A percentile compares a stretch with the other conserved stretches of the same genome.
Evolutionary conservation across 2,113 vertebrate genomes (phyloP).

Genomic region (Hylia prasina): DNA sequence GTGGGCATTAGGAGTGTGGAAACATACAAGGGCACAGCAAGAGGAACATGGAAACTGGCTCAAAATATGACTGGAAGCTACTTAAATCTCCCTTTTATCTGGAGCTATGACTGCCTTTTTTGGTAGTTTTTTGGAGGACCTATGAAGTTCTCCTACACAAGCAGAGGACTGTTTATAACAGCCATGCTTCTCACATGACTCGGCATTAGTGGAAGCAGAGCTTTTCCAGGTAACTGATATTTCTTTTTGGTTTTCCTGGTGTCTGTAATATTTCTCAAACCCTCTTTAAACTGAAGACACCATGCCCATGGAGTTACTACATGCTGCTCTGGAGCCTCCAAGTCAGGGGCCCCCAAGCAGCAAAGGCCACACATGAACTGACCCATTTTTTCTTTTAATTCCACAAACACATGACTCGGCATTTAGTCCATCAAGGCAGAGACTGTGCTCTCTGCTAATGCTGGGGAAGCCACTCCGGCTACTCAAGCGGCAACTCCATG

Average conservation of each 20-base stretch:
- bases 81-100: not conserved
- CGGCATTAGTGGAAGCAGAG: not conserved
- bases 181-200: not conserved
- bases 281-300: not conserved
- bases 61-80: not conserved
- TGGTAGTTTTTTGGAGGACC: not conserved
- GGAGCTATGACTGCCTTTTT: not conserved
- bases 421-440: not conserved
- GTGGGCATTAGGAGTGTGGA: not conserved
- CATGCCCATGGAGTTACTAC: rapidly evolving
- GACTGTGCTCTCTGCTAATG: rapidly evolving
- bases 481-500: not conserved
- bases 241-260: not conserved
- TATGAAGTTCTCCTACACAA: not conserved
- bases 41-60: not conserved
- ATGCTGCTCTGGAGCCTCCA: not conserved
- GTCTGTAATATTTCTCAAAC: not conserved
- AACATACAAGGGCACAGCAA: not conserved
- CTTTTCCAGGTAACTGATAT: not conserved
- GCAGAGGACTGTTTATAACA: no score
- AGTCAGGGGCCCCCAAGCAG: not conserved
- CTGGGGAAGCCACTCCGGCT: not conserved
- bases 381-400: not conserved
- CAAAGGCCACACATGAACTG: not conserved
- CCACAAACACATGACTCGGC: rapidly evolving